Base-by-base conservation (phyloP, 2,113 vertebrate genomes). In the Hippocampus abdominalis region DNA sequence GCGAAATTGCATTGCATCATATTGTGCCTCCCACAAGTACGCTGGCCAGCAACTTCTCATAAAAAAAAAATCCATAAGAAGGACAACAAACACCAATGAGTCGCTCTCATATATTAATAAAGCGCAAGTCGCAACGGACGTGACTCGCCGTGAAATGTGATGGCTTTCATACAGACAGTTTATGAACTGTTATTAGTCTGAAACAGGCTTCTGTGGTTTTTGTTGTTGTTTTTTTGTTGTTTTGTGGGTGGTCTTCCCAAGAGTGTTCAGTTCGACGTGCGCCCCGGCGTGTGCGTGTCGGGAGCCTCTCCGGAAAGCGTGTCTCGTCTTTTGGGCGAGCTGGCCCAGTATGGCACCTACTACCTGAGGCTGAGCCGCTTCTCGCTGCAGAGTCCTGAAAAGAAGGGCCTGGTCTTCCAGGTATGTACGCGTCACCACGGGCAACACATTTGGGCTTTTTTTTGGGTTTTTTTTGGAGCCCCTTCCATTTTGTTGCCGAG, bases 321-420 rank as follows among this genome's bases (percentile, higher is more conserved):
- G 85, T 92, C 94, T 61, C 92, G 93, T 79, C 91, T 99, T 12
- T 83, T 99, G 53, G 90, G 89, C 0, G 96, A 97, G 87, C 90
- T 98, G 78, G 95, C 94, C 0, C 95, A 93, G 74, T 95, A 95
- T 0, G 96, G 96, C 69, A 97, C 97, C 1, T 89, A 94, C 64
- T 99, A 99, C 75, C 84, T 93, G 20, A 93, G 97, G 40, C 91
- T 99, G 0, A 98, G 95, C 77, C 91, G 74, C 48, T 99, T 99
- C 83, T 95, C 95, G 27, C 89, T 96, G 82, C 94, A 96, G 78
- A 93, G 94, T 0, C 90, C 91, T 29, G 88, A 94, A 77, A 93
- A 92, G 82, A 95, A 92, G 80, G 96, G 97, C 46, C 94, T 98
- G 0, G 96, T 99, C 54, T 98, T 99, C 82, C 97, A 99, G 95